A percentile compares a stretch with the other conserved stretches of the same genome.
phyloP scores from a whole-genome alignment of 2,797 vertebrate species.

The Geotrypetes seraphini region DNA sequence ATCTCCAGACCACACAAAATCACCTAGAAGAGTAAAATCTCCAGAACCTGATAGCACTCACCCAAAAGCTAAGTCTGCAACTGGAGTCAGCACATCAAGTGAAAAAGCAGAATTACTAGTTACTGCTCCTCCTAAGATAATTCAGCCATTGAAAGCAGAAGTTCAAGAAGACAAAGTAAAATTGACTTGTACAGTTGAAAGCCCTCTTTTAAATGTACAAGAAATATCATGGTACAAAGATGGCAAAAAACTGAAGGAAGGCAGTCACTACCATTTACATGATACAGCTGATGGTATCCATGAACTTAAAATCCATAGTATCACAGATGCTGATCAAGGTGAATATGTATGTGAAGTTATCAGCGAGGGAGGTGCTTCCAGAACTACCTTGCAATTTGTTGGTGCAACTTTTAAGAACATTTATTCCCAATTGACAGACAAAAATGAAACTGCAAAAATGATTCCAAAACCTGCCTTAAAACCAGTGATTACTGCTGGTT shows the following conservation, averaged over 20 bases:
- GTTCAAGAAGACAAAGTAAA: slow-evolving; percentile 69
- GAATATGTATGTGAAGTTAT: slow-evolving; percentile 89
- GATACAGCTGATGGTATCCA: slow-evolving; percentile 82
- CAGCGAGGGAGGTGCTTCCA: slow-evolving; percentile 77
- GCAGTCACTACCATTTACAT: slow-evolving; percentile 74
- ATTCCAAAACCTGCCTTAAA: slow-evolving; percentile 60
- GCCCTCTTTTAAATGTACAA: slow-evolving; percentile 60
- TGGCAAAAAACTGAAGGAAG: slow-evolving; percentile 77
- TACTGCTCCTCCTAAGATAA: slow-evolving; percentile 56
- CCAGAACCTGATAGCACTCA: slow-evolving; percentile 58
- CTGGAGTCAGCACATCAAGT: slow-evolving; percentile 46
- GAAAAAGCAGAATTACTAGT: slow-evolving; percentile 52
- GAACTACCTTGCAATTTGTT: slow-evolving; percentile 79
- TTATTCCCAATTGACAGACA: slow-evolving; percentile 60
- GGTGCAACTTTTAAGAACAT: slow-evolving; percentile 83
- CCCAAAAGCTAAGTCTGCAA: slow-evolving; percentile 63
- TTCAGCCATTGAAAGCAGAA: slow-evolving; percentile 70
- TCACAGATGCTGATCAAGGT: slow-evolving; percentile 78
- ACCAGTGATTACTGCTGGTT: slow-evolving; percentile 45
- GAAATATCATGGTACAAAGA: slow-evolving; percentile 85
- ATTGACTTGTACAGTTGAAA: slow-evolving; percentile 80
- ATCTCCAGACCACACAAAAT: slow-evolving; percentile 70
- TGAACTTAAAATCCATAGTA: slow-evolving; percentile 76
- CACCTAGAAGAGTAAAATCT: slow-evolving; percentile 80
- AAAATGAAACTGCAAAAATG: slow-evolving; percentile 59